These are phyloP conservation scores for Choreutis nemorana DNA, from an alignment of 2,888 invertebrate genomes.

Conservation along the genomic window DNA sequence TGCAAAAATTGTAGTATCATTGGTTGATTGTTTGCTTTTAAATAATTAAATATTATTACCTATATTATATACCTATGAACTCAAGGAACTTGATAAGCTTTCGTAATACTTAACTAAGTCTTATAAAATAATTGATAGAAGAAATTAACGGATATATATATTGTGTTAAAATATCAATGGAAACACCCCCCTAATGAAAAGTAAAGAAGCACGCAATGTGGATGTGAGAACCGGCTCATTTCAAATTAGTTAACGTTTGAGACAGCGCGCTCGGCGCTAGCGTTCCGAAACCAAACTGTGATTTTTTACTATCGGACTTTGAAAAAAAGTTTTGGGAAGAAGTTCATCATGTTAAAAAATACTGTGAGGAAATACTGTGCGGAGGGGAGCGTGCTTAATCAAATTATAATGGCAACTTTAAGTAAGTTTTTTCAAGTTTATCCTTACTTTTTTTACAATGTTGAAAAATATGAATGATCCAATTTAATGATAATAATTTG, in stretches of 20 bases:
- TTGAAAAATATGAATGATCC: background rate
- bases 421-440: conserved; percentile 43
- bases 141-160: no score
- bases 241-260: conserved; percentile 1
- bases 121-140: no score
- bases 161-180: no score
- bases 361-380: conserved; percentile 55
- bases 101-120: no score
- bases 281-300: background rate
- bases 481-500: background rate
- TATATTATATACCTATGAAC: no score
- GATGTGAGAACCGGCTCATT: no score
- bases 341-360: conserved; percentile 42
- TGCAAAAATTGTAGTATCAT: no score
- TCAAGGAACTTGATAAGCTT: no score
- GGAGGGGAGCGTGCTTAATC: conserved; percentile 51
- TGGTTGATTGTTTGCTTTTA: no score
- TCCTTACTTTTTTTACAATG: conserved; percentile 1
- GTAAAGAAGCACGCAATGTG: no score
- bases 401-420: conserved; percentile 37
- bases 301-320: background rate
- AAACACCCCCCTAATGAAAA: no score
- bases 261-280: conserved; percentile 5
- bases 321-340: background rate
- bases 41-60: no score